A percentile compares a stretch with the other conserved stretches of the same genome.
These are phyloP conservation scores for Aix galericulata DNA, from an alignment of 2,113 vertebrate species.

Conservation along the genomic window DNA sequence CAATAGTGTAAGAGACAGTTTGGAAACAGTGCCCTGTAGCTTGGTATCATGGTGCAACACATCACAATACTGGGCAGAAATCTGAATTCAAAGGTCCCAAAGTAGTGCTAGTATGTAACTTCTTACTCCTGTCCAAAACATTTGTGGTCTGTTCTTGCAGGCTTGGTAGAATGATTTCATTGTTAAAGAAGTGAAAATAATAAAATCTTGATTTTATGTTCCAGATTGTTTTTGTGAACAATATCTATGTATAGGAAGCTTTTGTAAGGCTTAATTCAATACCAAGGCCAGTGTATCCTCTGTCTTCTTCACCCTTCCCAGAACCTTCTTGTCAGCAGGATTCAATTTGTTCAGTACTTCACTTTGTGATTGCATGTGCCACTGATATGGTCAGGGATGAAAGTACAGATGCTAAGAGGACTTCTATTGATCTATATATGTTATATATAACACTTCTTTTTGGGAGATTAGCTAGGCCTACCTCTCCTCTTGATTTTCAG, in stretches of 20 bases:
- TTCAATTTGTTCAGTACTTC: neutral
- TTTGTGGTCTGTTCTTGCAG: neutral
- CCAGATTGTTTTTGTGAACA: neutral
- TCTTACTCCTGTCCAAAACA: neutral
- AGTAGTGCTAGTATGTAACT: neutral
- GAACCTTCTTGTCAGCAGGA: neutral
- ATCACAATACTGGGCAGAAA: neutral
- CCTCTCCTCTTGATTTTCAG: neutral
- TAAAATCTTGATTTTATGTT: neutral
- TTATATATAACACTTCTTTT: neutral
- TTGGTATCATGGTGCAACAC: neutral
- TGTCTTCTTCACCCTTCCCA: neutral
- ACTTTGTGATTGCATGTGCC: neutral
- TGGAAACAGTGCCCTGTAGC: neutral
- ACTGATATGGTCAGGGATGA: neutral
- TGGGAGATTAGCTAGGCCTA: neutral
- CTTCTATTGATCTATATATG: neutral
- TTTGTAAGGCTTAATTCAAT: neutral
- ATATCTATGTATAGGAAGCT: neutral
- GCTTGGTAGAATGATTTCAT: neutral
- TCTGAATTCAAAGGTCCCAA: neutral
- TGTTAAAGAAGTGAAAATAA: neutral
- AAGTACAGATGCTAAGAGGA: neutral
- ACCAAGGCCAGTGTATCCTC: no score
- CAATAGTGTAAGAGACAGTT: neutral